phyloP scores from a whole-genome alignment of 2,888 invertebrate genomes.

The Parnassius apollo region DNA sequence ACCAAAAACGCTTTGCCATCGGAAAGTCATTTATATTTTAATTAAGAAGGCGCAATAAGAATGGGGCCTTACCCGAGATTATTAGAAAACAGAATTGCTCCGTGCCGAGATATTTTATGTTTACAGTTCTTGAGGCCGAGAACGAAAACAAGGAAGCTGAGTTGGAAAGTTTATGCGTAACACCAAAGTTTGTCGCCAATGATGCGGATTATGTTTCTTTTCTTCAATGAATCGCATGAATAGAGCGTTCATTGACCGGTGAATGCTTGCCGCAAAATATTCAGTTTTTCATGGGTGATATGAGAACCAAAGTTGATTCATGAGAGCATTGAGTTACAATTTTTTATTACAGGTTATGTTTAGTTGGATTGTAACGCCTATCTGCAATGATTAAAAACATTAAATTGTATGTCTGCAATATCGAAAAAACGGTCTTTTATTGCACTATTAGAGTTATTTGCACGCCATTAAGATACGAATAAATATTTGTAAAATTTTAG shows the following conservation, averaged over 20 bases:
- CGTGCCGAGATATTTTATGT: slow-evolving; percentile 41
- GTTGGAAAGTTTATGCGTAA: slow-evolving; percentile 20
- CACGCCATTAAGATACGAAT: too few species aligned
- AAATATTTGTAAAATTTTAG: too few species aligned
- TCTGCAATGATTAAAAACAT: too few species aligned
- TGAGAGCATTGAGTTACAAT: too few species aligned
- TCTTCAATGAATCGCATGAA: background rate
- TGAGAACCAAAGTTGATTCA: too few species aligned
- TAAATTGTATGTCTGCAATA: too few species aligned
- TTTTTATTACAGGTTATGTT: too few species aligned
- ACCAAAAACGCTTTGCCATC: slow-evolving; percentile 45
- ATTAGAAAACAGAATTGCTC: slow-evolving; percentile 56
- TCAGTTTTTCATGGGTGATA: background rate
- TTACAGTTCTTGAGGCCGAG: slow-evolving; percentile 32
- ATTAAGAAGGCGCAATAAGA: slow-evolving; percentile 54
- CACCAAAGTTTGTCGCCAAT: slow-evolving; percentile 6
- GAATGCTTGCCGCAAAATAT: background rate
- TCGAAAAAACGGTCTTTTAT: too few species aligned
- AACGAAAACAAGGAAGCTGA: slow-evolving; percentile 16
- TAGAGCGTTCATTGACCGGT: background rate
- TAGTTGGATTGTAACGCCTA: too few species aligned
- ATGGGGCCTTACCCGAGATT: slow-evolving; percentile 49
- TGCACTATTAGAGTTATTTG: too few species aligned
- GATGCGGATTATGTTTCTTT: slow-evolving; percentile 15
- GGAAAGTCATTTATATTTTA: slow-evolving; percentile 68